Evolutionary conservation across 2,113 vertebrate species (phyloP).

Genomic region (Natator depressus): DNA sequence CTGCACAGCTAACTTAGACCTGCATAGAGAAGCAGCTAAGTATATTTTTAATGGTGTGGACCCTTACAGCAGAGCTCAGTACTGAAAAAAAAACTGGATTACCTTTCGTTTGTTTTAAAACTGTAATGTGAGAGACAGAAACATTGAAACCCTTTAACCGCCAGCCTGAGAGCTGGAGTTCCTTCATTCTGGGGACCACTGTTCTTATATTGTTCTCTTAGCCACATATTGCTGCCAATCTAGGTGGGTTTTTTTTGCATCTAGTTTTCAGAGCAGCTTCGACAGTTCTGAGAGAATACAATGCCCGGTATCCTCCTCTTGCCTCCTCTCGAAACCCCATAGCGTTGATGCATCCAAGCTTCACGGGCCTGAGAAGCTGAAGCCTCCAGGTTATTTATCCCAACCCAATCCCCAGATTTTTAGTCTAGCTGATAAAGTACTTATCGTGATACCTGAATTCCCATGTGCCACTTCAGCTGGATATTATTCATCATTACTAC

Average conservation of each 20-base stretch:
- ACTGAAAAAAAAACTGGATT: constrained; percentile 70
- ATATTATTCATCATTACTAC: constrained; percentile 36
- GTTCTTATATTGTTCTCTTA: neutral
- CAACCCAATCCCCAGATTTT: constrained; percentile 65
- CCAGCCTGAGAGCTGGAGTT: neutral
- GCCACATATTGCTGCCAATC: neutral
- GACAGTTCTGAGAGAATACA: neutral
- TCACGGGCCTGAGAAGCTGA: constrained; percentile 28
- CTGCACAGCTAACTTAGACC: constrained; percentile 61
- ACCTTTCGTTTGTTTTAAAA: constrained; percentile 66
- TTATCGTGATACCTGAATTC: constrained; percentile 52
- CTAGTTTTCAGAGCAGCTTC: neutral
- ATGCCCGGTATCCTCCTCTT: neutral
- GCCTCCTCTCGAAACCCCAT: neutral
- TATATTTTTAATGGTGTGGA: constrained; percentile 67
- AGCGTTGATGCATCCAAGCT: constrained; percentile 36
- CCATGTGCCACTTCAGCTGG: constrained; percentile 56
- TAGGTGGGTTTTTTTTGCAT: neutral
- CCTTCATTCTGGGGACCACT: constrained; percentile 21
- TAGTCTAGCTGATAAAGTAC: constrained; percentile 15
- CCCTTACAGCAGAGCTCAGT: constrained; percentile 49
- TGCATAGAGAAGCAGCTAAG: constrained; percentile 68
- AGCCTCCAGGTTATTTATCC: neutral
- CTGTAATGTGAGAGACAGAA: constrained; percentile 33
- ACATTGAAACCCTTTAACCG: constrained; percentile 35